These are phyloP conservation scores for Amblyornis subalaris DNA, from an alignment of 2,113 vertebrate genomes.

Conservation along the genomic window DNA sequence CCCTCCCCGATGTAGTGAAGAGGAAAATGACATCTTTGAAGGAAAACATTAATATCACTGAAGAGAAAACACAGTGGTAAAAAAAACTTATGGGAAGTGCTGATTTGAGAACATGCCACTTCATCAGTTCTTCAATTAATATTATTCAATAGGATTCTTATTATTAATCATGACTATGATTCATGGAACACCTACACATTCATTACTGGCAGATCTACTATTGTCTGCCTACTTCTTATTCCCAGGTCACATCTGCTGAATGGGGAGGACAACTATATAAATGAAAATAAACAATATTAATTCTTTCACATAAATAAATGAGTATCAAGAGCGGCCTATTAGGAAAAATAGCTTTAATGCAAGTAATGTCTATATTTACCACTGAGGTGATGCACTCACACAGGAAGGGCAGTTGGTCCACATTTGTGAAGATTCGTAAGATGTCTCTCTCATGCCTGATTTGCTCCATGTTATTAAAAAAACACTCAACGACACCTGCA, in stretches of 20 bases:
- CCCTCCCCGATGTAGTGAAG: not conserved
- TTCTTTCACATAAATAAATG: not conserved
- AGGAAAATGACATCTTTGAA: not conserved
- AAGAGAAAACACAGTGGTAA: not conserved
- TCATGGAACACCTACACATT: not conserved
- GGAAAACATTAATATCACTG: not conserved
- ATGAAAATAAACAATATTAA: not conserved
- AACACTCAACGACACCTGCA: slow-evolving; percentile 27
- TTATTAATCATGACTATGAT: not conserved
- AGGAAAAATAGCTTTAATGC: not conserved
- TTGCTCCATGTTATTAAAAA: slow-evolving; percentile 26
- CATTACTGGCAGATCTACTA: not conserved
- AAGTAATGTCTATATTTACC: not conserved
- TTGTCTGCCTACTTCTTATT: not conserved
- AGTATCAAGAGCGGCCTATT: not conserved
- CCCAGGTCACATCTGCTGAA: not conserved
- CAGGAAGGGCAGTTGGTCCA: not conserved
- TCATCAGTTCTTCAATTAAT: not conserved
- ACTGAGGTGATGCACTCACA: not conserved
- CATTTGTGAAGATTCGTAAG: not conserved
- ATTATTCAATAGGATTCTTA: not conserved
- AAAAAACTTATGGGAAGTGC: not conserved
- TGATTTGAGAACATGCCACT: not conserved
- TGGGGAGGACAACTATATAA: not conserved
- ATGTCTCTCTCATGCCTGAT: not conserved